Evolutionary conservation across 2,113 vertebrate genomes (phyloP).

Genomic region (Cephalopterus ornatus): DNA sequence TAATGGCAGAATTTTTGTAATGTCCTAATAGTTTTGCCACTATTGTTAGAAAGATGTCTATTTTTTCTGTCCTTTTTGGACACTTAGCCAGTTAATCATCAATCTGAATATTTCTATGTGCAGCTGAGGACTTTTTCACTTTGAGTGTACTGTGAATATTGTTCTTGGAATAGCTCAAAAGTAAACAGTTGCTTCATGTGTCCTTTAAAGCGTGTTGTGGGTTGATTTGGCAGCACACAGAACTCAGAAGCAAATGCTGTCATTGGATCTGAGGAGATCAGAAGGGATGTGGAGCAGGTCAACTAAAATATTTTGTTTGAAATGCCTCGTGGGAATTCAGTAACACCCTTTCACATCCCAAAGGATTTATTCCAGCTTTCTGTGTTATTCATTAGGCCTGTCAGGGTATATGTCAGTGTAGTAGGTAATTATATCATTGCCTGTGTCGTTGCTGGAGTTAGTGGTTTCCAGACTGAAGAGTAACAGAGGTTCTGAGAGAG

Average conservation of each 20-base stretch:
- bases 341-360: background rate
- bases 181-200: constrained; percentile 34
- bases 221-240: background rate
- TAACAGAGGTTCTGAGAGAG: background rate
- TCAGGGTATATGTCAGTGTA: background rate
- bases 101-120: background rate
- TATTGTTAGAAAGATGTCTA: background rate
- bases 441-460: background rate
- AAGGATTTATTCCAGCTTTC: background rate
- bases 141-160: background rate
- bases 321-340: background rate
- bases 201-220: background rate
- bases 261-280: background rate
- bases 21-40: background rate
- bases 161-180: constrained; percentile 36
- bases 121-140: constrained; percentile 4
- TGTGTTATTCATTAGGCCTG: background rate
- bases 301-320: background rate
- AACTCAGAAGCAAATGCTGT: background rate
- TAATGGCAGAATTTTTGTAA: background rate
- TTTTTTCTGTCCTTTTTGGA: background rate
- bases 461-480: background rate
- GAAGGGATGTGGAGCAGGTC: constrained; percentile 4
- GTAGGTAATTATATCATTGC: background rate
- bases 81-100: background rate